Evolutionary conservation across 2,888 invertebrate genomes (phyloP).

Genomic region (Dusona sp.): DNA sequence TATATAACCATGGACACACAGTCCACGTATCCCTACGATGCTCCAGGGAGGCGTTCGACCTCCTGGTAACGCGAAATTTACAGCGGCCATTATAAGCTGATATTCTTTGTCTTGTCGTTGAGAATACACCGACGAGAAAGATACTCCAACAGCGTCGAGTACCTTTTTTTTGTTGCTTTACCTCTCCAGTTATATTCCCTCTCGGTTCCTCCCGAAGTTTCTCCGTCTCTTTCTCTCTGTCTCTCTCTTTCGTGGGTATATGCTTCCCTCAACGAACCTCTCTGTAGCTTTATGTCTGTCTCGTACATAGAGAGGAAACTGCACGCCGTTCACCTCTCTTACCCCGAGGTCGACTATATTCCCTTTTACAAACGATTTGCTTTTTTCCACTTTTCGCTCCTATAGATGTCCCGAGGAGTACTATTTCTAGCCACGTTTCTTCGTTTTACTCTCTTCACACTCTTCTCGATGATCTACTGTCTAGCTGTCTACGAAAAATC

Average conservation of each 20-base stretch:
- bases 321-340: conserved; percentile 68
- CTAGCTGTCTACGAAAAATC: not conserved
- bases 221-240: conserved; percentile 33
- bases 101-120: conserved; percentile 83
- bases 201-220: conserved; percentile 23
- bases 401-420: conserved; percentile 38
- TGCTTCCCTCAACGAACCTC: conserved; percentile 36
- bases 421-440: not conserved
- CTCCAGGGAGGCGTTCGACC: conserved; percentile 70
- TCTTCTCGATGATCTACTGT: conserved; percentile 6
- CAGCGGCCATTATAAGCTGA: conserved; percentile 80
- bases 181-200: conserved; percentile 44
- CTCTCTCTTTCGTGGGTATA: conserved; percentile 37
- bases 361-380: conserved; percentile 77
- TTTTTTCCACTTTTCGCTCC: conserved; percentile 49
- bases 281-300: conserved; percentile 53
- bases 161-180: conserved; percentile 29
- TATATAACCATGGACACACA: conserved; percentile 58
- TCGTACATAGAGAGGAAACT: conserved; percentile 50
- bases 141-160: conserved; percentile 44
- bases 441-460: not conserved
- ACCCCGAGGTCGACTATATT: conserved; percentile 71
- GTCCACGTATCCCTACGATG: conserved; percentile 35
- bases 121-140: conserved; percentile 66
- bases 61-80: conserved; percentile 80